Evolutionary conservation across 2,797 vertebrate species (phyloP).

Genomic region (Helicolenus hilgendorfi): DNA sequence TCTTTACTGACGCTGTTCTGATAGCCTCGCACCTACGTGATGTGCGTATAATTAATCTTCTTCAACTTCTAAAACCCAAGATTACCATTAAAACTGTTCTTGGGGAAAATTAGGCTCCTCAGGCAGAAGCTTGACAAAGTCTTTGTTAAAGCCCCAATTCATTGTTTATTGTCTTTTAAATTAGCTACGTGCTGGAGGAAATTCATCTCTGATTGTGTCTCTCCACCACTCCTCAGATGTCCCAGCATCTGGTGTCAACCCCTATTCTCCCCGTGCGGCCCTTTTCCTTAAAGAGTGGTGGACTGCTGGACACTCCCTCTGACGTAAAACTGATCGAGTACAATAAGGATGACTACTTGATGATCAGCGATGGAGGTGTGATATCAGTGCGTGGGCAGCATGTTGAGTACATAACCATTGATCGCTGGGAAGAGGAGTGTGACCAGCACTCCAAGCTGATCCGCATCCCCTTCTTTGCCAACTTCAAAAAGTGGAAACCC

Average conservation of each 20-base stretch:
- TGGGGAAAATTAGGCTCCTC: not conserved
- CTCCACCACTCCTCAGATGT: not conserved
- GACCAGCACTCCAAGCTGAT: slow-evolving; percentile 84
- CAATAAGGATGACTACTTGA: slow-evolving; percentile 88
- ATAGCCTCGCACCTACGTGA: too few relatives aligned
- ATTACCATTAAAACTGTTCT: not conserved
- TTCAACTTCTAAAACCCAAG: not conserved
- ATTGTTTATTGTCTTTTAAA: not conserved
- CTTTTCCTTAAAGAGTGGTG: slow-evolving; percentile 25
- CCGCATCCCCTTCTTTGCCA: slow-evolving; percentile 91
- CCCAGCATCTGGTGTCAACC: slow-evolving; percentile 32
- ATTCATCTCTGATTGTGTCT: not conserved
- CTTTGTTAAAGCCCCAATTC: not conserved
- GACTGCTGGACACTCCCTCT: not conserved
- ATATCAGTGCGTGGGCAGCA: slow-evolving; percentile 70
- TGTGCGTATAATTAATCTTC: too few relatives aligned
- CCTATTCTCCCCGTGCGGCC: slow-evolving; percentile 71
- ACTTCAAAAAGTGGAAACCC: slow-evolving; percentile 91
- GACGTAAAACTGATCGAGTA: slow-evolving; percentile 63
- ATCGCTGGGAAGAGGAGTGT: slow-evolving; percentile 91
- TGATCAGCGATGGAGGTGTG: slow-evolving; percentile 85
- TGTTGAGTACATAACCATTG: slow-evolving; percentile 77
- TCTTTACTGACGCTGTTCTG: too few relatives aligned
- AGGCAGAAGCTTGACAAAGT: not conserved
- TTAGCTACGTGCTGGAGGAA: not conserved